Base-by-base conservation (phyloP, 2,113 vertebrate species). In the Semnornis frantzii region DNA sequence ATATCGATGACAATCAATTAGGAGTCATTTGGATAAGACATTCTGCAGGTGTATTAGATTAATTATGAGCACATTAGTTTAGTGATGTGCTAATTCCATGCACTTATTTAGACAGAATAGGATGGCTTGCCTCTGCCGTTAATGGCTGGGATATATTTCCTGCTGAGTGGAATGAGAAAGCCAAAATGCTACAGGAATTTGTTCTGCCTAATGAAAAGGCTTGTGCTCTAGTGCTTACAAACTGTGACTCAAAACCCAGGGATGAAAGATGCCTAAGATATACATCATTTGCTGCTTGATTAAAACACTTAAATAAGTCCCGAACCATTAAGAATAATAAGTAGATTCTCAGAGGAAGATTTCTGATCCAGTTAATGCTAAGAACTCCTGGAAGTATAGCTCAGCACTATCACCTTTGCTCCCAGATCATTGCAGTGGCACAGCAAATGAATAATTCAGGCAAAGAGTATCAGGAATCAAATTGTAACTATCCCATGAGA, bases 351-450 rank as follows among this genome's bases (percentile, higher is more conserved):
- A 34, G 58, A 69, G 81, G 66, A 66, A 75, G 79, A 94, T 96
- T 95, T 97, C 91, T 92, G 86, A 95, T 85, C 66, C 91, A 96
- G 95, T 97, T 97, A 94, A 89, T 95, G 92, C 93, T 93, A 94
- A 93, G 83, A 92, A 88, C 75, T 81, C 76, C 50, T 78, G 72
- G 82, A 95, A 94, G 94, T 85, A 88, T 1, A 84, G 68, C 66
- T 91, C 74, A 94, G 28, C 65, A n/a, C 92, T 83, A 88, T 62
- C 68, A 96, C 83, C 87, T 95, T 93, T 93, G 70, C 57, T 81
- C 92, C 65, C 25, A 91, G 94, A 94, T 89, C 84, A 91, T 48
- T 66, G 70, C 7, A 71, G 78, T 55, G 91, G 90, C 55, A 76
- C 59, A 90, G 60, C 70, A 91, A 96, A 92, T 89, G 48, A 95